phyloP scores from a whole-genome alignment of 2,797 vertebrate species.

The Tenualosa ilisha region DNA sequence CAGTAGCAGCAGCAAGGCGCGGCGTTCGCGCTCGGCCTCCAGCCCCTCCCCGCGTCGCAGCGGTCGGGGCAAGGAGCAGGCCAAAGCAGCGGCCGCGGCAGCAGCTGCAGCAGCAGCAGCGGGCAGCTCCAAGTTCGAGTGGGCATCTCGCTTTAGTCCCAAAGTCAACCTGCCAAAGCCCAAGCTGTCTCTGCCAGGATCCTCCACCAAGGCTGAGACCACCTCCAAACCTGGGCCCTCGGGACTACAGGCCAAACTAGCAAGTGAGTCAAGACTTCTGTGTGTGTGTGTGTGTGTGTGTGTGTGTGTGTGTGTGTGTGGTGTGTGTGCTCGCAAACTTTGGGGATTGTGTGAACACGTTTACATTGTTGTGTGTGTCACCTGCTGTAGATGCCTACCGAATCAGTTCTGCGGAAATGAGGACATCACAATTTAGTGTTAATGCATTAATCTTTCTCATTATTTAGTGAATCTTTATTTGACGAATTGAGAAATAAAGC shows the following conservation, averaged over 20 bases:
- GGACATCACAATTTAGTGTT: not conserved
- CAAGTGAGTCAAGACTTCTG: slow-evolving; percentile 84
- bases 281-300: not conserved
- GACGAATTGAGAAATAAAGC: no score
- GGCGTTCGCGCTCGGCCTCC: slow-evolving; percentile 95
- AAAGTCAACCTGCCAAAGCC: slow-evolving; percentile 99
- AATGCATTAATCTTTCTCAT: not conserved
- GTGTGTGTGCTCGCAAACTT: not conserved
- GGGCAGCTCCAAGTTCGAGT: slow-evolving; percentile 98
- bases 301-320: not conserved
- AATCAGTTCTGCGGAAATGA: no score
- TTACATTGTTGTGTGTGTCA: not conserved
- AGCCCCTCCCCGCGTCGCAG: slow-evolving; percentile 96
- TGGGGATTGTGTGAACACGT: not conserved
- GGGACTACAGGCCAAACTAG: slow-evolving; percentile 99
- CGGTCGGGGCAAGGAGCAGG: slow-evolving; percentile 93
- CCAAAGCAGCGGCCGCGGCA: slow-evolving; percentile 91
- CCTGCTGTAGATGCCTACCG: not conserved
- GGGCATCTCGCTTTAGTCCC: slow-evolving; percentile 97
- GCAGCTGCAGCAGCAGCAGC: slow-evolving; percentile 88
- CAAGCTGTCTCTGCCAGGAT: slow-evolving; percentile 97
- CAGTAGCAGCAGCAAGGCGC: slow-evolving; percentile 78
- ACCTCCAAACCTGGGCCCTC: slow-evolving; percentile 99
- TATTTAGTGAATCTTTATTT: not conserved
- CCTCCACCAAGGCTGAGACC: slow-evolving; percentile 97